Conservation (phyloP, 2,113 vertebrate genomes). For the Motacilla tschutschensis region DNA sequence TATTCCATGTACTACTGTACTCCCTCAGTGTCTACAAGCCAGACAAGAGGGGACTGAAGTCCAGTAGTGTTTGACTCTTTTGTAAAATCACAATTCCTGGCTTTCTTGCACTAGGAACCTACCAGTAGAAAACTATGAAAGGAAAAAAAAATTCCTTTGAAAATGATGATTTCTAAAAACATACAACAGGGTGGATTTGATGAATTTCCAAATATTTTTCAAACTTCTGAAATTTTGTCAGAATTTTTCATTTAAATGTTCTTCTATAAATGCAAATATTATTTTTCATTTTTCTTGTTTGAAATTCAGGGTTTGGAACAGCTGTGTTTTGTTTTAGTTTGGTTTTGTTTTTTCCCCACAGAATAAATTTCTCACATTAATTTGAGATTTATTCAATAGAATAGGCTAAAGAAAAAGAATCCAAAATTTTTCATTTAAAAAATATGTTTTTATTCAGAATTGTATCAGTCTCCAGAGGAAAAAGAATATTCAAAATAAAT, state of each 20-base stretch:
- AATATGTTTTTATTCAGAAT: background rate
- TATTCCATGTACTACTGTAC: background rate
- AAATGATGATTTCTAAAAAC: background rate
- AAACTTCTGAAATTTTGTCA: background rate
- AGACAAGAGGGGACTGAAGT: background rate
- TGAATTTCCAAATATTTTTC: background rate
- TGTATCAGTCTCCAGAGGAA: background rate
- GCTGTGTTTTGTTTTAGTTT: no score
- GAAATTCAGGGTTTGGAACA: background rate
- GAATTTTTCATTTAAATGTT: background rate
- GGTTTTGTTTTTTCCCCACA: background rate
- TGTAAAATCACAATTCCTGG: background rate
- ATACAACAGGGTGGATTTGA: background rate
- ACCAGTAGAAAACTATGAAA: background rate
- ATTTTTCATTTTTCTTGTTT: background rate
- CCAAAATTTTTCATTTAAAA: background rate
- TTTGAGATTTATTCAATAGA: background rate
- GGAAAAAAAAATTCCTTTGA: background rate
- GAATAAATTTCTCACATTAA: background rate
- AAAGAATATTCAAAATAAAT: background rate
- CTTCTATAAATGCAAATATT: background rate
- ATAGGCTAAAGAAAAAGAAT: background rate
- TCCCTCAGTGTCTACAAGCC: background rate
- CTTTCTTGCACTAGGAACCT: background rate
- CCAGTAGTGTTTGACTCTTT: background rate